Base-by-base conservation (phyloP, 1,140 invertebrate genomes). In the Camponotus pennsylvanicus region DNA sequence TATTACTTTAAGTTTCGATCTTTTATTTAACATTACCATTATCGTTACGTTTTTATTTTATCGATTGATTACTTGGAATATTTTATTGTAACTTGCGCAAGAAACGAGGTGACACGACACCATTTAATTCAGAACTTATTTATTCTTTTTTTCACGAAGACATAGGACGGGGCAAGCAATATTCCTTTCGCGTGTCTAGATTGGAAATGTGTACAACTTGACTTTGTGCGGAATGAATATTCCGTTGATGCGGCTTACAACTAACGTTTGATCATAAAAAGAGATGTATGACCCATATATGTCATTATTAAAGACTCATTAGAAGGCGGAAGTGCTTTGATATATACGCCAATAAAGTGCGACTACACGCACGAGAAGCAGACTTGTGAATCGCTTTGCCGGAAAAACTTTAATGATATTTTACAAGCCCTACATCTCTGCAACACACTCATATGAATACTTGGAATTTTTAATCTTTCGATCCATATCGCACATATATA, bases 271-370 rank as follows among this genome's bases (percentile, higher is more conserved):
- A 7, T 34, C 27, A 13, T 69, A 71, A 70, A 80, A 11, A 84
- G 27, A 42, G 52, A 59, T 57, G n/a, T 63, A 70, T 77, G 70
- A 59, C 52, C 70, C 59, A 64, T 71, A 59, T 61, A 64, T 90
- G 82, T 89, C 86, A 71, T 86, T 73, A 34, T 9, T 73, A 71
- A 73, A 21, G 42, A 37, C 27, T 83, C 40, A 8, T 83, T 75
- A 75, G 78, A 11, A 77, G 49, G 55, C 63, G 82, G 61, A 76
- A 80, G 67, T 59, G 63, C 85, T 86, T 52, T 42, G 37, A 76
- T 27, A 34, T 32, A 61, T 3, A 15, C 49, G 52, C 32, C 34
- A 37, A 66, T 40, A 57, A 71, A 40, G 59, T 27, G 27, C 40
- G 49, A 57, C 57, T 52, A 67, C 61, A 57, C 63, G 52, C 49